Evolutionary conservation across 2,888 invertebrate genomes (phyloP).

Genomic region (Exephanes ischioxanthus): DNA sequence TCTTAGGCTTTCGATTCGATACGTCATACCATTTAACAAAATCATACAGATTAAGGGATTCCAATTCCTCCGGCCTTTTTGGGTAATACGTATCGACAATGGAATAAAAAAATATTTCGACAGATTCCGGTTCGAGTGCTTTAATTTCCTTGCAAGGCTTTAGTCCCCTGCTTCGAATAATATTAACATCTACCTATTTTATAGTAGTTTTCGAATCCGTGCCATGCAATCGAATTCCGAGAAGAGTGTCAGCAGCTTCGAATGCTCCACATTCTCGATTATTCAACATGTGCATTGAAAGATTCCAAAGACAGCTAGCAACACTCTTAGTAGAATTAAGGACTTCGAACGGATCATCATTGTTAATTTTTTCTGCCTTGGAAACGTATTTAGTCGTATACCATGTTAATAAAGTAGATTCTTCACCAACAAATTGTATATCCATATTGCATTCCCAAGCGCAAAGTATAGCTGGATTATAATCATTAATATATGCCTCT

Average conservation of each 20-base stretch:
- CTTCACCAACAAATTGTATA: conserved; percentile 66
- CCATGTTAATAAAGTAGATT: conserved; percentile 73
- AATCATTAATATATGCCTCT: conserved; percentile 73
- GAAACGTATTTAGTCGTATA: conserved; percentile 77
- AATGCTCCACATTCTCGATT: conserved; percentile 71
- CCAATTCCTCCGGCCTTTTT: conserved; percentile 63
- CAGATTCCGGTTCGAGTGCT: too few relatives aligned
- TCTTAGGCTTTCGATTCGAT: not conserved
- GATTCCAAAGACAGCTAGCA: conserved; percentile 71
- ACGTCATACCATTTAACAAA: conserved; percentile 65
- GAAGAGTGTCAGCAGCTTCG: conserved; percentile 72
- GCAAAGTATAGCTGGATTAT: conserved; percentile 66
- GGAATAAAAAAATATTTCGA: conserved; percentile 55
- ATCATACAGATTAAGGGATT: conserved; percentile 61
- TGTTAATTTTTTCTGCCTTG: conserved; percentile 72
- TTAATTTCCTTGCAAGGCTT: too few relatives aligned
- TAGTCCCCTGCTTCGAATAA: too few relatives aligned
- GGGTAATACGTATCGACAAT: conserved; percentile 65
- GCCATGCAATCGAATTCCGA: conserved; percentile 74
- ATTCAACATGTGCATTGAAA: conserved; percentile 72
- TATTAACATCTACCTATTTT: too few relatives aligned
- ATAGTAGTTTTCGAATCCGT: conserved; percentile 73
- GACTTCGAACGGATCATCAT: not conserved
- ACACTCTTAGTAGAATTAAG: not conserved
- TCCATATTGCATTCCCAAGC: not conserved